A percentile compares a stretch with the other conserved stretches of the same genome.
These are phyloP conservation scores for Drosophila burlai DNA, from an alignment of 1,140 invertebrate species.

Conservation along the genomic window DNA sequence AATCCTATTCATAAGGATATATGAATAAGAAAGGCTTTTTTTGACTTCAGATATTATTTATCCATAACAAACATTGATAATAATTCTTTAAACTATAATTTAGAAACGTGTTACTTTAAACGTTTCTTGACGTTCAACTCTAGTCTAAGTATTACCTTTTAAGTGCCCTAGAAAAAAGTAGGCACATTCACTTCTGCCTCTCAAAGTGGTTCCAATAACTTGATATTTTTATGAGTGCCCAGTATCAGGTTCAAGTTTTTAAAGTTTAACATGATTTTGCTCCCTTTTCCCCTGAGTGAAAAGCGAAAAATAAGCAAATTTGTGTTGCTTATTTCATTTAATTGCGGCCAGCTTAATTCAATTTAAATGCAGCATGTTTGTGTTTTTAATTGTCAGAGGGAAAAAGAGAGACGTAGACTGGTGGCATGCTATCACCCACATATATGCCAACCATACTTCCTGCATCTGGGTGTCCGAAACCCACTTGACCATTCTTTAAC, in stretches of 20 bases:
- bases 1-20: neutral
- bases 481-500: slow-evolving; percentile 49
- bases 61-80: neutral
- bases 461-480: slow-evolving; percentile 19
- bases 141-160: neutral
- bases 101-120: neutral
- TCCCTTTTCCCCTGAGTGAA: neutral
- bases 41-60: too few species aligned
- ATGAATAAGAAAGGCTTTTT: too few species aligned
- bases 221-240: slow-evolving; percentile 2
- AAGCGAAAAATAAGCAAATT: slow-evolving; percentile 4
- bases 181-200: neutral
- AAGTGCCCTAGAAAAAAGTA: neutral
- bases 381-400: slow-evolving; percentile 31
- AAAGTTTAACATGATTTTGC: neutral
- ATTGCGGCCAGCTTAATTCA: slow-evolving; percentile 36
- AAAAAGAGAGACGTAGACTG: neutral
- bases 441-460: slow-evolving; percentile 21
- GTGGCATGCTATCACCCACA: neutral
- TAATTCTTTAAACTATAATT: neutral
- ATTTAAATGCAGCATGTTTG: slow-evolving; percentile 42
- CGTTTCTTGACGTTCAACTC: neutral
- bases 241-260: neutral
- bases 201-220: neutral
- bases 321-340: slow-evolving; percentile 3